Evolutionary conservation across 2,888 invertebrate genomes (phyloP), one percentile per base, ranked within the genome.

Genomic region (Aleiodes leptofemur): DNA sequence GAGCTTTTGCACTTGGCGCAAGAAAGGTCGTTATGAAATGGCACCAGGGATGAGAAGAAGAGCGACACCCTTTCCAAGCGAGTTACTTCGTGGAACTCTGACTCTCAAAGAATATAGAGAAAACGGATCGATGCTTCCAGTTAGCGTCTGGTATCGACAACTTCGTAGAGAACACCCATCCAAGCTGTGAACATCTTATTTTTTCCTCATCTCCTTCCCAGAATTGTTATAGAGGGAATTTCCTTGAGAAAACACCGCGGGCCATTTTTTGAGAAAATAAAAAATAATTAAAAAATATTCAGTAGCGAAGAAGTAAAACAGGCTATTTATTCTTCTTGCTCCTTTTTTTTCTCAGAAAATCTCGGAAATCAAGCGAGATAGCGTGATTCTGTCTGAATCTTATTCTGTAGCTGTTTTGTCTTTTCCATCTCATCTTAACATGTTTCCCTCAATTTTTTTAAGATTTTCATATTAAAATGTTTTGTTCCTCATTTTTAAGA

Each of bases 71-170:
- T 59, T 71, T 71, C 31, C 71, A 14, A 71, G 61, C n/a, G 11
- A 31, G 68, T 56, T 74, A 61, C 68, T 66, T 34, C 38, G 66
- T 51, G 31, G 43, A 43, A 64, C 59, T 50, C 50, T 55, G 59
- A 9, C 51, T 57, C 16, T 50, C 53, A 53, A 68, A 51, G 59
- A 76, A 74, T 74, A 77, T 71, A 75, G 75, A 71, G 69, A 72
- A 51, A 68, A 70, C 71, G 56, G 29, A 29, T 83, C 82, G 83
- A 84, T 84, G 82, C 80, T 78, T 82, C 77, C 80, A 78, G 80
- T 82, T 83, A 80, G 74, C 79, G 72, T 55, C 78, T 80, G 77
- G 51, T 80, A 80, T 80, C 76, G 80, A 80, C 77, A 77, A 74
- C 72, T 59, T 72, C 69, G 68, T 75, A 70, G 75, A 71, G 74